These are phyloP conservation scores for Charanyca ferruginea DNA, from an alignment of 2,888 invertebrate genomes.

Conservation along the genomic window DNA sequence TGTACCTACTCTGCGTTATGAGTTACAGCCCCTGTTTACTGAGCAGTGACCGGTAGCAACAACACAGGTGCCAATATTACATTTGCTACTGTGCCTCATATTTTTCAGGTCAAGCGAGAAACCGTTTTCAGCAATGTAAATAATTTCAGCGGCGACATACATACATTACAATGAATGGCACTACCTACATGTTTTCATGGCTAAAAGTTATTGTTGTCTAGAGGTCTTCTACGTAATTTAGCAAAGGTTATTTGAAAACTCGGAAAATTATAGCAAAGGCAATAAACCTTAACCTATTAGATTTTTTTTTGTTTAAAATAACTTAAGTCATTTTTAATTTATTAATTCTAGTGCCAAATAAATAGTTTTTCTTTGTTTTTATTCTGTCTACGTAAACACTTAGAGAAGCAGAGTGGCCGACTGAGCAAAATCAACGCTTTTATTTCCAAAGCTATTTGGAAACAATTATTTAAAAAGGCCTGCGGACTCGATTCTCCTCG, in stretches of 20 bases:
- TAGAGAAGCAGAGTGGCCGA: constrained; percentile 9
- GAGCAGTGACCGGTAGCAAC: constrained; percentile 25
- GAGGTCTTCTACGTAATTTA: constrained; percentile 12
- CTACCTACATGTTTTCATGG: constrained; percentile 20
- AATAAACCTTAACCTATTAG: too few species aligned
- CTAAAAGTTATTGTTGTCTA: constrained; percentile 16
- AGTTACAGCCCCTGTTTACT: constrained; percentile 41
- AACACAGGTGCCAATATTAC: constrained; percentile 33
- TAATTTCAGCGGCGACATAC: background rate
- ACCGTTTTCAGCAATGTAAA: constrained; percentile 8
- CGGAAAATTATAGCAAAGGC: background rate
- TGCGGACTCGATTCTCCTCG: constrained; percentile 55
- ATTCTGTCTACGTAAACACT: background rate
- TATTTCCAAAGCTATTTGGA: constrained; percentile 31
- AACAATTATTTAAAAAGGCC: constrained; percentile 64
- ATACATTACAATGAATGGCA: background rate
- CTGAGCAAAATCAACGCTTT: too few species aligned
- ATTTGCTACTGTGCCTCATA: constrained; percentile 16
- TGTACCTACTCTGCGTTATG: constrained; percentile 46
- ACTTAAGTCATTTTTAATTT: too few species aligned
- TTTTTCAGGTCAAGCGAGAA: constrained; percentile 8
- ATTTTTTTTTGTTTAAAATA: too few species aligned
- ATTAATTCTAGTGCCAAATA: too few species aligned
- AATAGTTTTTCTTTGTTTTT: too few species aligned
- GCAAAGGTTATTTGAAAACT: background rate